Percentiles rank a stretch among this genome's conserved stretches.
Evolutionary conservation across 2,113 vertebrate species (phyloP).

Genomic region (Machaerirhynchus nigripectus): DNA sequence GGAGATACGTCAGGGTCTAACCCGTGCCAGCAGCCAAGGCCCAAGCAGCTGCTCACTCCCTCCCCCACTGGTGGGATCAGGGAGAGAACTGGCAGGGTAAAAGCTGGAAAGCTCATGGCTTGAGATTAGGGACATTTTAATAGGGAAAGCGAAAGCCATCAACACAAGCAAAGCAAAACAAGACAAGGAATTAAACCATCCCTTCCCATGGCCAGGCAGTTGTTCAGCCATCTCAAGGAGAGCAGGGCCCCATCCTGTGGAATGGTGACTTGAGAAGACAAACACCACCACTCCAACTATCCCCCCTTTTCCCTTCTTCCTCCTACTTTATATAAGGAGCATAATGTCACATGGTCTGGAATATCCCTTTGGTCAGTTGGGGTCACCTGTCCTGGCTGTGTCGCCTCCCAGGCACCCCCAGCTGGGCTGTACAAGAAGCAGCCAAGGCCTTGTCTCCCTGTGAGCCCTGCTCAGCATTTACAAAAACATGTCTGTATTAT

Average conservation of each 20-base stretch:
- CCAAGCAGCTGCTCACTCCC: accelerated
- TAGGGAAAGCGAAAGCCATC: background rate
- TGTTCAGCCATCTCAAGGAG: background rate
- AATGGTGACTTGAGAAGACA: background rate
- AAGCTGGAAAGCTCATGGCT: background rate
- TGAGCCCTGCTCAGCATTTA: background rate
- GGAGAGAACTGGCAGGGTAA: background rate
- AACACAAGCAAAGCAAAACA: background rate
- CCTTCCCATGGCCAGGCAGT: background rate
- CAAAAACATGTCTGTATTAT: background rate
- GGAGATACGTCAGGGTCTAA: accelerated
- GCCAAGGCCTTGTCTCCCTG: background rate
- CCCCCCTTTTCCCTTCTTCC: background rate
- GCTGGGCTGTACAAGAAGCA: background rate
- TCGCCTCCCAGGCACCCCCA: background rate
- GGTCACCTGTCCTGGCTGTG: background rate
- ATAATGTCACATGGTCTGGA: background rate
- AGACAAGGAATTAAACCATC: background rate
- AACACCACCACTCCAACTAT: background rate
- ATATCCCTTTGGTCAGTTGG: background rate
- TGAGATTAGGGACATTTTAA: background rate
- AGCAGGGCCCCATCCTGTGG: too few species aligned
- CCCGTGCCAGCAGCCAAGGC: background rate
- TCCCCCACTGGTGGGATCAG: accelerated
- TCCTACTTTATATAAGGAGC: background rate